phyloP scores from a whole-genome alignment of 1,140 invertebrate genomes.

The Drosophila lowei region DNA sequence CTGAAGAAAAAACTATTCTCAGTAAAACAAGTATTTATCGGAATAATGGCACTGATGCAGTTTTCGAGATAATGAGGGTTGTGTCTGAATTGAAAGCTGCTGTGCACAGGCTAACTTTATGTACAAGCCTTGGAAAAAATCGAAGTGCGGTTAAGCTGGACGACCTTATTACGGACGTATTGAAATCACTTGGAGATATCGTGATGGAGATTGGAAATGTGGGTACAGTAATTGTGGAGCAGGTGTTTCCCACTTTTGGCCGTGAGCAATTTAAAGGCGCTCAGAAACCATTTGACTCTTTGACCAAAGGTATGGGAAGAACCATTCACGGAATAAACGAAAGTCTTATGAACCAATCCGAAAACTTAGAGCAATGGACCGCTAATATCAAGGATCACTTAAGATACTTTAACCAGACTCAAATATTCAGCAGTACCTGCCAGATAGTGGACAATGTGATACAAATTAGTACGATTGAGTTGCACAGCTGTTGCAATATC shows the following conservation, averaged over 20 bases:
- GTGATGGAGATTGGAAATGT: constrained; percentile 7
- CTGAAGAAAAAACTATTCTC: constrained; percentile 14
- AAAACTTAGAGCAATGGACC: constrained; percentile 18
- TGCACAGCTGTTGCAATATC: constrained; percentile 50
- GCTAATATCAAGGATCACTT: constrained; percentile 12
- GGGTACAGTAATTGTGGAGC: not conserved
- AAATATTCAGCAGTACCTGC: constrained; percentile 26
- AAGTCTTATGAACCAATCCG: constrained; percentile 29
- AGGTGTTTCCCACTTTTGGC: constrained; percentile 3
- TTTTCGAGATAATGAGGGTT: constrained; percentile 6
- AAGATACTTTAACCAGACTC: constrained; percentile 16
- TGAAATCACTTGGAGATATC: constrained; percentile 19
- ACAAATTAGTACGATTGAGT: constrained; percentile 18
- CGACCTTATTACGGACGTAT: constrained; percentile 4
- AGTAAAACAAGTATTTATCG: not conserved
- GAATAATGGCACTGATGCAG: not conserved
- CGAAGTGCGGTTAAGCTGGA: not conserved
- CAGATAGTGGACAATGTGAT: constrained; percentile 37
- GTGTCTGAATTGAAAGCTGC: constrained; percentile 10
- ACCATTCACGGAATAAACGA: constrained; percentile 32
- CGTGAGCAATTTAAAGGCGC: not conserved
- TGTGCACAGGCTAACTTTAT: constrained; percentile 4
- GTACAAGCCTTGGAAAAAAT: not conserved
- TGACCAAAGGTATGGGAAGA: constrained; percentile 23
- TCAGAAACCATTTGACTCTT: constrained; percentile 1